Evolutionary conservation across 2,888 invertebrate genomes (phyloP).

Genomic region (Eurytoma adleriae): DNA sequence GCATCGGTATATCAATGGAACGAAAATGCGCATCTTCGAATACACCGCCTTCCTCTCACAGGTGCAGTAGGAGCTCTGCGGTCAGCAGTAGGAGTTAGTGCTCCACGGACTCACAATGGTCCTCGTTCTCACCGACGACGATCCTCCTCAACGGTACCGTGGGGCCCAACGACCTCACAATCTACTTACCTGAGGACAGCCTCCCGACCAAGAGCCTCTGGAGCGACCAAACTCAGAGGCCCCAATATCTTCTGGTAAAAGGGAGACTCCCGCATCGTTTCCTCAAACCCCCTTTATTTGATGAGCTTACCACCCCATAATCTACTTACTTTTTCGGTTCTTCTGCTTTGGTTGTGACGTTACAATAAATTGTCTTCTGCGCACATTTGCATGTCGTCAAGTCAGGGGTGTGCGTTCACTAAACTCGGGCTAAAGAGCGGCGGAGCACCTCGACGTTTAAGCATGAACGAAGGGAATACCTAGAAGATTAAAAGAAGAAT

Average conservation of each 20-base stretch:
- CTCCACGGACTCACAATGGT: slow-evolving; percentile 77
- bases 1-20: slow-evolving; percentile 99
- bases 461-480: slow-evolving; percentile 30
- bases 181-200: slow-evolving; percentile 83
- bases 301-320: background rate
- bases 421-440: background rate
- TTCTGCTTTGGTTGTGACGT: slow-evolving; percentile 42
- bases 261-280: slow-evolving; percentile 46
- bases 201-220: slow-evolving; percentile 84
- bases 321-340: slow-evolving; percentile 21
- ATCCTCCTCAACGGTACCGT: slow-evolving; percentile 78
- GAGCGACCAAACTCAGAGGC: slow-evolving; percentile 67
- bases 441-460: slow-evolving; percentile 11
- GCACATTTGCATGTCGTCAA: no score
- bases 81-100: slow-evolving; percentile 66
- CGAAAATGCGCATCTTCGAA: slow-evolving; percentile 99
- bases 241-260: slow-evolving; percentile 74
- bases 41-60: slow-evolving; percentile 86
- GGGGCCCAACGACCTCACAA: slow-evolving; percentile 76
- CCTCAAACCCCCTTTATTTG: background rate
- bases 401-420: slow-evolving; percentile 2
- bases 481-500: slow-evolving; percentile 15
- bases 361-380: slow-evolving; percentile 38
- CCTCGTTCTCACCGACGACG: slow-evolving; percentile 80
- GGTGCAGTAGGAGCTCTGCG: slow-evolving; percentile 70